A percentile compares a stretch with the other conserved stretches of the same genome.
phyloP scores from a whole-genome alignment of 2,888 invertebrate species.

The Andrena flavipes region DNA sequence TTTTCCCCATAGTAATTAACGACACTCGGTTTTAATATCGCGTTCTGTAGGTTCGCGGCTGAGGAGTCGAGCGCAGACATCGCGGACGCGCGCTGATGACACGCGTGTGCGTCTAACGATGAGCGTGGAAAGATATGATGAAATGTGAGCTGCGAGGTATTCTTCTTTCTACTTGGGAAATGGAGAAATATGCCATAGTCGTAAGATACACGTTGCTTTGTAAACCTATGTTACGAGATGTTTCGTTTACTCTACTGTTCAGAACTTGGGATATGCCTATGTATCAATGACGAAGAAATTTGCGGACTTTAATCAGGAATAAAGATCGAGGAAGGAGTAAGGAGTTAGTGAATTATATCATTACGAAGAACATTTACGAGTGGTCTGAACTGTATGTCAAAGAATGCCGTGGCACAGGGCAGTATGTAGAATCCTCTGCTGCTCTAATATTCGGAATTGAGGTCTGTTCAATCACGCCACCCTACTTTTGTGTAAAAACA shows the following conservation, averaged over 20 bases:
- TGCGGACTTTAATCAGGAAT: too few relatives aligned
- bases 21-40: constrained; percentile 28
- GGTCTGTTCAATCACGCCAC: too few relatives aligned
- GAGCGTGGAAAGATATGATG: neutral
- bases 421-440: too few relatives aligned
- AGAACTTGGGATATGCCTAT: too few relatives aligned
- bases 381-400: too few relatives aligned
- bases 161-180: neutral
- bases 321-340: too few relatives aligned
- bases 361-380: too few relatives aligned
- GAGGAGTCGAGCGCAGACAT: neutral
- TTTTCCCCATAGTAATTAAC: constrained; percentile 35
- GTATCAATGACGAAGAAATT: too few relatives aligned
- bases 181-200: neutral
- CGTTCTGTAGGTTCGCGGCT: neutral
- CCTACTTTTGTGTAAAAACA: neutral
- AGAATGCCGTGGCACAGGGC: too few relatives aligned
- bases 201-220: neutral
- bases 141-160: neutral
- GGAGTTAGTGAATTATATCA: too few relatives aligned
- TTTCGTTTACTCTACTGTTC: too few relatives aligned
- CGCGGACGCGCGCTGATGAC: neutral
- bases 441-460: neutral
- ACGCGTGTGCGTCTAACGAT: neutral
- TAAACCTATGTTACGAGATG: too few relatives aligned